phyloP scores from a whole-genome alignment of 2,113 vertebrate genomes.

The Jacana jacana region DNA sequence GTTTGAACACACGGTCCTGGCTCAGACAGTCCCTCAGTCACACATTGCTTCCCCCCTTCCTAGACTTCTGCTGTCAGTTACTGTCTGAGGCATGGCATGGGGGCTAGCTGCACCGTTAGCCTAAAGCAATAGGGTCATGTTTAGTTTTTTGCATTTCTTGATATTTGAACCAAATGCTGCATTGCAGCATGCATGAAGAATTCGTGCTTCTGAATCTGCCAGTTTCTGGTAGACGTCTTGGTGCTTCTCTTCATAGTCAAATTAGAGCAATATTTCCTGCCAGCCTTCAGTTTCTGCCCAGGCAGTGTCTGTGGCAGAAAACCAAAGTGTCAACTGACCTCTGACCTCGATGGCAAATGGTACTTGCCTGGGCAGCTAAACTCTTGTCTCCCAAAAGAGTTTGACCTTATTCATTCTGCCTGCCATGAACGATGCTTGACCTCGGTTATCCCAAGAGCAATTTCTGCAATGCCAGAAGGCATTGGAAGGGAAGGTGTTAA shows the following conservation, averaged over 20 bases:
- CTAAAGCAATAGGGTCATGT: not conserved
- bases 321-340: not conserved
- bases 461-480: not conserved
- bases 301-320: not conserved
- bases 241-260: not conserved
- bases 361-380: not conserved
- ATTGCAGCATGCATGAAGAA: not conserved
- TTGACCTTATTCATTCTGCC: not conserved
- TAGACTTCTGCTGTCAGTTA: not conserved
- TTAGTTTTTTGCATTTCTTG: not conserved
- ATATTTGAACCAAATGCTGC: not conserved
- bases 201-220: not conserved
- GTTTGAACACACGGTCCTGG: not conserved
- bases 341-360: not conserved
- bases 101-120: not conserved
- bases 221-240: not conserved
- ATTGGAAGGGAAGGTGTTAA: not conserved
- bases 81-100: not conserved
- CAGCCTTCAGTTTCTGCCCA: not conserved
- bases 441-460: not conserved
- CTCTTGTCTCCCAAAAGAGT: fast-evolving
- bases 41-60: not conserved
- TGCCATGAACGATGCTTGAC: not conserved
- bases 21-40: not conserved
- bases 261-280: not conserved